phyloP scores from a whole-genome alignment of 2,797 vertebrate genomes.

The Anguilla obscura region DNA sequence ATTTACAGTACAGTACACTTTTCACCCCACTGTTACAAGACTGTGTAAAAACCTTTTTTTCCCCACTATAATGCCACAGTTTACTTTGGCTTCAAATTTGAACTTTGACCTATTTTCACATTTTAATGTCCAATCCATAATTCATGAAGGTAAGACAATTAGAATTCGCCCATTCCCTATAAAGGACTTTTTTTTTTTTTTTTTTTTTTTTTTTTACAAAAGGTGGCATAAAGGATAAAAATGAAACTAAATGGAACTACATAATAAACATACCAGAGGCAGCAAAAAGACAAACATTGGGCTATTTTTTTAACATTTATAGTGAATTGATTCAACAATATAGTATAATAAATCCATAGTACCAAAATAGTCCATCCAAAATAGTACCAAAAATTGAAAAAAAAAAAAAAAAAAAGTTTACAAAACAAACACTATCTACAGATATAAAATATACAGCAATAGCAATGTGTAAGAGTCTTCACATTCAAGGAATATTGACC shows the following conservation, averaged over 20 bases:
- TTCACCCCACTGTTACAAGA: neutral
- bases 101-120: neutral
- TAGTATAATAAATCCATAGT: neutral
- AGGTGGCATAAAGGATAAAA: neutral
- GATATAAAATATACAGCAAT: neutral
- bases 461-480: neutral
- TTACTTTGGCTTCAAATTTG: neutral
- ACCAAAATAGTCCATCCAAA: neutral
- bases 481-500: constrained; percentile 4
- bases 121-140: neutral
- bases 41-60: neutral
- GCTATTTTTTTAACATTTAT: neutral
- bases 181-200: neutral
- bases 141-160: neutral
- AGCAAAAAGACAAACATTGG: neutral
- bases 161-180: neutral
- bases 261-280: neutral
- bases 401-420: neutral
- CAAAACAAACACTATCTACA: neutral
- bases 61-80: neutral
- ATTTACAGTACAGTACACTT: neutral
- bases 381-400: neutral
- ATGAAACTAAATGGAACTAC: neutral
- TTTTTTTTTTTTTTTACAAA: neutral
- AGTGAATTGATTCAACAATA: neutral